Conservation (phyloP, 2,797 vertebrate species). For the Nyctibius grandis region DNA sequence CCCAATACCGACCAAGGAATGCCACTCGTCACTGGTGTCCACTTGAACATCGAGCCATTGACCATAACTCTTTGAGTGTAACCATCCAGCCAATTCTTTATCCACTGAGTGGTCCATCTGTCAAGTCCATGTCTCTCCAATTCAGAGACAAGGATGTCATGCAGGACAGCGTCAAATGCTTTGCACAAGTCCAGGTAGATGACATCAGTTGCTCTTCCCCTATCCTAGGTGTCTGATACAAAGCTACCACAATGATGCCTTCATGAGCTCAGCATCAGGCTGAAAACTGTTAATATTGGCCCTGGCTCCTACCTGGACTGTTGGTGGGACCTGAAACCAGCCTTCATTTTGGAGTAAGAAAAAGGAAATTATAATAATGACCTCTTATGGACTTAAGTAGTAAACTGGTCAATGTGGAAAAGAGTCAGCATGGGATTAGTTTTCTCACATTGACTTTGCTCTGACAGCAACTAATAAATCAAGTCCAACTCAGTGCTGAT, state of each 20-base stretch:
- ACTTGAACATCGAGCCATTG: no score
- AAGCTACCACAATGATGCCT: background rate
- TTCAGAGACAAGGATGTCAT: no score
- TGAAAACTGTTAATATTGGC: background rate
- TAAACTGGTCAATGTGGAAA: background rate
- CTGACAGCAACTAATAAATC: background rate
- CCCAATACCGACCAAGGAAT: no score
- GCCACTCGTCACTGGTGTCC: no score
- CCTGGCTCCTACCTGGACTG: background rate
- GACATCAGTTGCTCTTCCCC: no score
- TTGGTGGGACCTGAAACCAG: background rate
- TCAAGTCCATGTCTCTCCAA: no score
- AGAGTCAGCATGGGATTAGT: background rate
- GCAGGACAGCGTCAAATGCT: no score
- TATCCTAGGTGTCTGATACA: background rate
- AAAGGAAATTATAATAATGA: background rate
- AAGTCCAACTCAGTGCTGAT: background rate
- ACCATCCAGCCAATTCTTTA: no score
- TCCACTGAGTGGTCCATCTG: no score
- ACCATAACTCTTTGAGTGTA: no score
- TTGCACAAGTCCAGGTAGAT: no score
- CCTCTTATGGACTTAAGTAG: background rate
- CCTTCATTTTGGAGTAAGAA: background rate
- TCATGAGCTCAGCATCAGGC: background rate
- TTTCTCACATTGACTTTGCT: background rate